Evolutionary conservation across 2,797 vertebrate species (phyloP), one percentile per base, ranked within the genome.

Genomic region (Betta splendens): DNA sequence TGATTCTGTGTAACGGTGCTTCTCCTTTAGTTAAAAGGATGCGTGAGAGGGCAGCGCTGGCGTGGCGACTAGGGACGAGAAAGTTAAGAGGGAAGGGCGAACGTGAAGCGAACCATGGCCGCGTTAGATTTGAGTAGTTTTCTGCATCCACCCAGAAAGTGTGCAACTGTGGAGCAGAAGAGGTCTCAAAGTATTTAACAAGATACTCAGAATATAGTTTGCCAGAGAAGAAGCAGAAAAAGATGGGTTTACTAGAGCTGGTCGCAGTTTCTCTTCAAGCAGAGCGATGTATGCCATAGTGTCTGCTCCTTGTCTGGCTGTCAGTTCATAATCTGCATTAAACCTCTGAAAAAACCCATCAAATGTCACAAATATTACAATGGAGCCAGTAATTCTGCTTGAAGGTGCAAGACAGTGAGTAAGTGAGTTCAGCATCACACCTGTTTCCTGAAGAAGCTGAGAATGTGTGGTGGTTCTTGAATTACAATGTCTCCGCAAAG

Each of bases 141-240:
- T 99, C 96, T 44, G 91, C 86, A 57, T 99, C 97, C 69, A 99
- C 92, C 98, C 97, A 99, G 85, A 99, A 99, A n/a, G 96, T 97
- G 81, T 99, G 95, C 77, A 99, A 86, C 98, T 98, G 65, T 25
- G 82, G 60, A 21, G 54, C 22, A 48, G 32, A 51, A 68, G 47
- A 55, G 43, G 15, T 53, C 10, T 20, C 4, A 48, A 3, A 62
- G 3, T 11, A 29, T 39, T 4, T 22, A 11, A 17, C 31, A 2
- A 2, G 29, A 31, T 9, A 13, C 29, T 58, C 5, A 49, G 2
- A 18, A 21, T 2, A 28, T 21, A 13, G 15, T 11, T 39, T 31
- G 5, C 28, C 9, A 53, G 26, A 16, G 9, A 66, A 29, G 2
- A 8, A 49, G 31, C 6, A 54, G 32, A 48, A 15, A 12, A 31